Base-by-base conservation (phyloP, 2,113 vertebrate genomes). In the Lepus americanus region DNA sequence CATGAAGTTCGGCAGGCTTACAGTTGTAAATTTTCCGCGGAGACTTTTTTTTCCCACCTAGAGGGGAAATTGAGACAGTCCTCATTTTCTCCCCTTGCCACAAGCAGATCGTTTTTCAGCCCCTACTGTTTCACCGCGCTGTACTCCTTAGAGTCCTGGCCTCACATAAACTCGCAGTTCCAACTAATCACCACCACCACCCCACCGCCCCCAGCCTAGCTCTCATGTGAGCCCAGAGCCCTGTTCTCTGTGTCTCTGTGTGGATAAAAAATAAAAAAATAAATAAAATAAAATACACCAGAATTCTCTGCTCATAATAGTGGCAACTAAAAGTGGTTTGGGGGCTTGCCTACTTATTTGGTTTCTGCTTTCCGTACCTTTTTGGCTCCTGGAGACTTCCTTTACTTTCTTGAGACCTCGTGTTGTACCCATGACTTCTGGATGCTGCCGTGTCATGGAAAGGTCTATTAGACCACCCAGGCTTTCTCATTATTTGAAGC, bases 331-430 rank as follows among this genome's bases (percentile, higher is more conserved):
- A 23, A 72, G 64, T 96, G 31, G 53, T 19, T 96, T 89, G 11
- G 7, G 77, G 33, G 14, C 4, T 92, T 79, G 49, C 4, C 31
- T 90, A 55, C 86, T 36, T 44, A 19, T 90, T 89, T 92, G 9
- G 69, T 55, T 96, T 94, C 53, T 87, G 13, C 44, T 96, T 87
- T 90, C n/a, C 92, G 22, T 74, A 76, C 33, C 3, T 79, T 87
- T 96, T 89, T 87, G 16, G 20, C 0, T 17, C 23, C 29, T 82
- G 29, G 51, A 64, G 12, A 76, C 70, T 82, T 93, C 14, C 25
- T 94, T 96, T 70, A 81, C 79, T 96, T 94, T 92, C 51, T 72
- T 88, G 51, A 29, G 20, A 87, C 73, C 10, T 96, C 94, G 9
- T 79, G 84, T 90, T 84, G 83, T 85, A 81, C 72, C 49, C 70